Conservation (phyloP, 2,797 vertebrate species). For the Acanthis flammea region DNA sequence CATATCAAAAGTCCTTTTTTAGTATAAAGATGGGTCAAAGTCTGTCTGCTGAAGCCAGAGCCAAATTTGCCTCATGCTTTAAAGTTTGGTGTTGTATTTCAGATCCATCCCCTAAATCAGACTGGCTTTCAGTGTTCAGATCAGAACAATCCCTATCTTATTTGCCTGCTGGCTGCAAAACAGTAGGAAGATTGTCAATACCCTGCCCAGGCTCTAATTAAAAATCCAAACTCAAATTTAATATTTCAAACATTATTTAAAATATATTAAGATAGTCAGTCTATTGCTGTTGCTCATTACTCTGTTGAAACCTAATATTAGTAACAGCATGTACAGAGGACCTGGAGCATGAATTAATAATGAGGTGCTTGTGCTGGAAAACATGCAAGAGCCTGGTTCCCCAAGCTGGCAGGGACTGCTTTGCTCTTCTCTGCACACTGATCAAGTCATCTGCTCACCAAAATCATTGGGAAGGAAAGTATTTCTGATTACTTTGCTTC, state of each 20-base stretch:
- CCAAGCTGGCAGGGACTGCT: constrained; percentile 56
- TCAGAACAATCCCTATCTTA: constrained; percentile 44
- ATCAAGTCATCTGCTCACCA: constrained; percentile 45
- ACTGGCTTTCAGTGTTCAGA: background rate
- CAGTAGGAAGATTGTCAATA: constrained; percentile 49
- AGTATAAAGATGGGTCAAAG: background rate
- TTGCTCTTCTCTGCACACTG: constrained; percentile 42
- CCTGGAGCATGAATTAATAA: constrained; percentile 80
- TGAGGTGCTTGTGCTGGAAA: constrained; percentile 77
- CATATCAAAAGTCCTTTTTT: background rate
- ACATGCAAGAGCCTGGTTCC: constrained; percentile 65
- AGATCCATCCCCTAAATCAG: constrained; percentile 5
- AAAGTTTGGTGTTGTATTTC: constrained; percentile 25
- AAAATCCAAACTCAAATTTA: constrained; percentile 74
- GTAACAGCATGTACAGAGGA: constrained; percentile 77
- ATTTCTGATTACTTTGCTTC: constrained; percentile 42
- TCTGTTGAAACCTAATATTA: constrained; percentile 79
- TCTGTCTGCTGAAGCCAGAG: background rate
- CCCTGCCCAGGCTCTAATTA: constrained; percentile 48
- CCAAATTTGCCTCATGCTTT: background rate
- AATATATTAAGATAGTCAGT: constrained; percentile 73
- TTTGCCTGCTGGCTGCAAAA: constrained; percentile 36
- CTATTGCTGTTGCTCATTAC: constrained; percentile 72
- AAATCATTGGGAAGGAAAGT: constrained; percentile 52
- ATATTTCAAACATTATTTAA: constrained; percentile 71